Evolutionary conservation across 2,113 vertebrate species (phyloP), one percentile per base, ranked within the genome.

Genomic region (Macquaria australasica): DNA sequence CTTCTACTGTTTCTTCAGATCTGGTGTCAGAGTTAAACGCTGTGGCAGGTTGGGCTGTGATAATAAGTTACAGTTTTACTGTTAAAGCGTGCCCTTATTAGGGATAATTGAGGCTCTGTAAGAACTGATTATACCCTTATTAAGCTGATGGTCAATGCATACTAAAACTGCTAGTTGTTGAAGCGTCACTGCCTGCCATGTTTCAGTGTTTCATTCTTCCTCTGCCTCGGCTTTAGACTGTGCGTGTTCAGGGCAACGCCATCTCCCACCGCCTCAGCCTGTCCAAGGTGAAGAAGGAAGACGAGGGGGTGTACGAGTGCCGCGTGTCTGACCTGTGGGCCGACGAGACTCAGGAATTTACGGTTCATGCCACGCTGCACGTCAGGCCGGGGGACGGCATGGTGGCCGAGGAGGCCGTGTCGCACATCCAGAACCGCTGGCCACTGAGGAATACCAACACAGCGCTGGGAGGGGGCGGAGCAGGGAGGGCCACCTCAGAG

Each of bases 201-300:
- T 63, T 50, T 73, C 12, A 72, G 45, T n/a, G 14, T 63, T 20
- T 63, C n/a, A 4, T 39, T 45, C 8, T 69, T 45, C 43, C 16
- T 82, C 8, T 67, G 51, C 37, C 28, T 79, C 15, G 34, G 8
- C 48, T 88, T 86, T 96, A 98, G 98, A 97, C 97, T 34, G 97
- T 98, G 82, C 96, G 97, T 15, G 97, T 98, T 69, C 97, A 98
- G 88, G 98, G 98, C 87, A 98, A 97, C 4, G 97, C 97, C 95
- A 98, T 99, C 91, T 98, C 98, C 23, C 97, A 99, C 91, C 94
- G 97, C 87, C 97, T 99, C 86, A 97, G 97, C 78, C 95, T 99
- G 51, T 98, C 97, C 1, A 96, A 95, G 8, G 97, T 98, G 78
- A 96, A 96, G 81, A 96, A 95, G 90, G 96, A 97, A 84, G 97